Evolutionary conservation across 1,140 invertebrate species (phyloP).

Genomic region (Drosophila willistoni): DNA sequence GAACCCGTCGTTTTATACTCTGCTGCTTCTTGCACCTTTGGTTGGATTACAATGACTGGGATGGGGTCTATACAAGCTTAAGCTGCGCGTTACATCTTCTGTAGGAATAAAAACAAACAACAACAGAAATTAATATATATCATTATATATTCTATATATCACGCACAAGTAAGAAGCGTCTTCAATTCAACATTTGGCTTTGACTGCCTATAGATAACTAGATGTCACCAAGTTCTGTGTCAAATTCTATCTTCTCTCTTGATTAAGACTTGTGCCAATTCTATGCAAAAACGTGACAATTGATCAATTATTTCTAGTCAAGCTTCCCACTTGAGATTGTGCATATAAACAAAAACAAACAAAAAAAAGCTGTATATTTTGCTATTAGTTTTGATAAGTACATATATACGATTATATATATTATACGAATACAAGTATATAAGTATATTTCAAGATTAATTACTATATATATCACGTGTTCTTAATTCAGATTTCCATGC

Average conservation of each 20-base stretch:
- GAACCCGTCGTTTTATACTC: neutral
- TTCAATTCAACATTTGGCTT: conserved; percentile 3
- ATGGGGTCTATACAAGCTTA: neutral
- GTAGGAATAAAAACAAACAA: conserved; percentile 9
- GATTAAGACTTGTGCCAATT: conserved; percentile 50
- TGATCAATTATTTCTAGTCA: conserved; percentile 29
- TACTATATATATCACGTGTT: neutral
- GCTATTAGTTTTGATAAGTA: neutral
- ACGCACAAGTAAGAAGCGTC: neutral
- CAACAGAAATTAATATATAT: conserved; percentile 1
- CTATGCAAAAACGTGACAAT: conserved; percentile 70
- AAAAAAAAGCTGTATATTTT: conserved; percentile 25
- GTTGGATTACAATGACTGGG: conserved; percentile 47
- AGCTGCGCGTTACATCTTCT: conserved; percentile 62
- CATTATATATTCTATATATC: neutral
- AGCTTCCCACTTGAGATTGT: conserved; percentile 7
- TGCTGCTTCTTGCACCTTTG: conserved; percentile 50
- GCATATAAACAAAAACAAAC: neutral
- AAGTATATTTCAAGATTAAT: neutral
- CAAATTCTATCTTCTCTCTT: conserved; percentile 24
- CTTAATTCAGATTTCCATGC: neutral
- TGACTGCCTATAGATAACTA: conserved; percentile 25
- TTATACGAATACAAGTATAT: neutral
- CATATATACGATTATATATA: neutral
- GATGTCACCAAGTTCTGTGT: conserved; percentile 33